Base-by-base conservation (phyloP, 2,888 invertebrate species). In the Slavum lentiscoides region DNA sequence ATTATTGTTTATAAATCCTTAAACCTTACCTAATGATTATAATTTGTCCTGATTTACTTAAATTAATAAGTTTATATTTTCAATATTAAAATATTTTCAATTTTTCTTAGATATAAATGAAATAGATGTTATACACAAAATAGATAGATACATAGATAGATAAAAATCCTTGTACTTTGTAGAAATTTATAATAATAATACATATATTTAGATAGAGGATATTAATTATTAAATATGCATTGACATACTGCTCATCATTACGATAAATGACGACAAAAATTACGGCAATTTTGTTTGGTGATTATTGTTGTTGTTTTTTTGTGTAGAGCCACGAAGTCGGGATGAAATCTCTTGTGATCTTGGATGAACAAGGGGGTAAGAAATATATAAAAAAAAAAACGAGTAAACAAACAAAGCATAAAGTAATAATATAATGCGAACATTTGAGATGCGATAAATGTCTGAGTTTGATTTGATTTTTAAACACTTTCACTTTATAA, bases 321-420 rank as follows among this genome's bases (percentile, higher is more conserved):
- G 59, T 94, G 92, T 94, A 98, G 97, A 96, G 97, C 92, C 97
- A 97, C 92, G 97, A 98, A 91, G 97, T 97, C 89, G 97, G 97
- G 90, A 98, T 98, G 93, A 95, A 95, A 91, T 95, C 97, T 90
- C 94, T 98, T 91, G 97, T 98, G 90, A 97, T 97, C 93, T 93
- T 98, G 93, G 98, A 98, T 92, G 97, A 98, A 91, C 98, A 98
- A 94, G 98, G 97, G 94, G 97, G 97, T 97, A 95, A 96, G 95
- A 92, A 64, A 72, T 58, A 72, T 58, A 74, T n/a, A 75, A 82
- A 59, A 76, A 80, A 80, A 69, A 11, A 15, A 30, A 30, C 30
- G 62, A 72, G 23, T 64, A 23, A 70, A 66, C 80, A 72, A 70
- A 72, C 64, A 80, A 80, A 72, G n/a, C 66, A 64, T 70, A 62